Conservation (phyloP, 2,113 vertebrate genomes). For the Neogobius melanostomus region DNA sequence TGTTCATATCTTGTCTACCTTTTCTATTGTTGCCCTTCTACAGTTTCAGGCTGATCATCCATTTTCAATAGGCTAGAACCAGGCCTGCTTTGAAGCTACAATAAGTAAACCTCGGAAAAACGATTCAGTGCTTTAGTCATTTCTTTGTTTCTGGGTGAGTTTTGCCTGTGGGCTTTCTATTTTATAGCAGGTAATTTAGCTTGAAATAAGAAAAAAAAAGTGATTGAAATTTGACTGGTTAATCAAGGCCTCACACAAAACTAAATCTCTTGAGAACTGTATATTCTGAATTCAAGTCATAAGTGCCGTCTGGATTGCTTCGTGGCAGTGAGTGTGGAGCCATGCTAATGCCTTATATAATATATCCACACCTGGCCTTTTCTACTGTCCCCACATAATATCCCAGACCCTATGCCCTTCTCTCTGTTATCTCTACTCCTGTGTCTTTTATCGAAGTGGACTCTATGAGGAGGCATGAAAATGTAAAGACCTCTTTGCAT, state of each 20-base stretch:
- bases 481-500: constrained; percentile 13
- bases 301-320: neutral
- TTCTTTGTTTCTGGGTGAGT: too few species aligned
- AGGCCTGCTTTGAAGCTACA: too few species aligned
- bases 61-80: too few species aligned
- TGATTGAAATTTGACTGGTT: too few species aligned
- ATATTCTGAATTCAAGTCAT: neutral
- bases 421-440: constrained; percentile 25
- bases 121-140: too few species aligned
- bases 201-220: too few species aligned
- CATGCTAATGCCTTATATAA: constrained; percentile 63
- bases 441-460: constrained; percentile 14
- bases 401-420: constrained; percentile 1
- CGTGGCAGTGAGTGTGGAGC: neutral
- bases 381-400: constrained; percentile 23
- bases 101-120: too few species aligned
- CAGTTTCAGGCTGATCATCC: too few species aligned
- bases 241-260: neutral
- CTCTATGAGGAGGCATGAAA: constrained; percentile 30
- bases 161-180: too few species aligned
- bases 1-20: too few species aligned
- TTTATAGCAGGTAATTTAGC: too few species aligned
- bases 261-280: neutral
- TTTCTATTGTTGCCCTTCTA: too few species aligned
- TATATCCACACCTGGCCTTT: constrained; percentile 54